A percentile compares a stretch with the other conserved stretches of the same genome.
These are phyloP conservation scores for Heliconius sara DNA, from an alignment of 2,888 invertebrate species.

Conservation along the genomic window DNA sequence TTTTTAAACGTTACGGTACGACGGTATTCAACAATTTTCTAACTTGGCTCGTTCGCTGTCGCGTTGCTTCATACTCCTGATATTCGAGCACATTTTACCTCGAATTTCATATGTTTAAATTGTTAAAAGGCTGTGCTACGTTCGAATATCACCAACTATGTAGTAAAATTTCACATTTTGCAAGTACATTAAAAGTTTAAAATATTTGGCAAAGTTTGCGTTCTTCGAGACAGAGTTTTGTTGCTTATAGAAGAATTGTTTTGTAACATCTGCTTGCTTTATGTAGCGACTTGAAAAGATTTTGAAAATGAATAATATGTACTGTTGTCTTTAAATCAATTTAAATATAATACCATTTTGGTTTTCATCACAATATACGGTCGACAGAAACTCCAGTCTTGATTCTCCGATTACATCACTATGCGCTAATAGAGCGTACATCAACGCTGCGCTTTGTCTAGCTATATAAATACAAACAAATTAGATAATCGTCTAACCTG, in stretches of 20 bases:
- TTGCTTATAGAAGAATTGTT: background rate
- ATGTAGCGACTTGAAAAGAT: no score
- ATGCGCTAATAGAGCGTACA: background rate
- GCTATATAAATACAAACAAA: no score
- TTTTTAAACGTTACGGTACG: conserved; percentile 39
- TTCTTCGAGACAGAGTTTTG: conserved; percentile 12
- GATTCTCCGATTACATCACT: background rate
- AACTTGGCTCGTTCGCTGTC: conserved; percentile 49
- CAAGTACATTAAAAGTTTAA: conserved; percentile 46
- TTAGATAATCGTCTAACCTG: no score
- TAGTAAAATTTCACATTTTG: conserved; percentile 49
- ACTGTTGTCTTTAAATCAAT: no score
- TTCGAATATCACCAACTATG: conserved; percentile 51
- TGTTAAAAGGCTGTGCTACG: conserved; percentile 62
- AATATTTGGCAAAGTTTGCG: conserved; percentile 47
- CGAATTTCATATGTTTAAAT: conserved; percentile 69
- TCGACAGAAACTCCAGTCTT: background rate
- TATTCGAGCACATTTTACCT: conserved; percentile 71
- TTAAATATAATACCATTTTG: no score
- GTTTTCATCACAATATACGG: no score
- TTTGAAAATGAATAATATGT: no score
- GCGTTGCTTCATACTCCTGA: conserved; percentile 50
- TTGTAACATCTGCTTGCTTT: background rate
- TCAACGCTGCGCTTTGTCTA: background rate
- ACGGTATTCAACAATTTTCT: conserved; percentile 46